Evolutionary conservation across 1,140 invertebrate genomes (phyloP).

Genomic region (Philaenus spumarius): DNA sequence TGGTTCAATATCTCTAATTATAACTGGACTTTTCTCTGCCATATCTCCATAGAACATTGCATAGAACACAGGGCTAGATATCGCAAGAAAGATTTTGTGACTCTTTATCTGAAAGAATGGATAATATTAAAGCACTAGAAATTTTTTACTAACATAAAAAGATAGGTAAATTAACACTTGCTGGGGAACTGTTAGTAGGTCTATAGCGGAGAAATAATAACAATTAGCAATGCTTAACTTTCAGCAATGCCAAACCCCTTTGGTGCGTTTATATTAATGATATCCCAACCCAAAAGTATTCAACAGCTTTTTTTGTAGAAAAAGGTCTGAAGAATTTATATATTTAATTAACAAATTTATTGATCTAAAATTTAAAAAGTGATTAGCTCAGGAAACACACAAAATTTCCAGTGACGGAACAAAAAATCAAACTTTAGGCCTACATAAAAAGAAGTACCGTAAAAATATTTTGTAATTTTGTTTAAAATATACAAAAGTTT

Average conservation of each 20-base stretch:
- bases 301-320: no score
- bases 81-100: constrained; percentile 74
- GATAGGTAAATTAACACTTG: not conserved
- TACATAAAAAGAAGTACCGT: not conserved
- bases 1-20: constrained; percentile 73
- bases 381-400: no score
- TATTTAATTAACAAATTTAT: no score
- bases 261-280: not conserved
- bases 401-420: not conserved
- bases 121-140: constrained; percentile 7
- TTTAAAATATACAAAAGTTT: not conserved
- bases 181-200: not conserved
- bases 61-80: constrained; percentile 76
- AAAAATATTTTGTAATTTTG: not conserved
- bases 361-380: not conserved
- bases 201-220: not conserved
- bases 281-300: no score
- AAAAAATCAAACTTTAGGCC: no score
- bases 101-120: constrained; percentile 49
- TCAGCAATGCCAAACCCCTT: not conserved
- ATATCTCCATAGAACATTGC: constrained; percentile 71
- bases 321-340: no score
- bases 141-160: not conserved
- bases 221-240: not conserved
- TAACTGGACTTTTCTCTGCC: constrained; percentile 63